Evolutionary conservation across 2,888 invertebrate species (phyloP), one percentile per base, ranked within the genome.

Genomic region (Cylindroiulus punctatus): DNA sequence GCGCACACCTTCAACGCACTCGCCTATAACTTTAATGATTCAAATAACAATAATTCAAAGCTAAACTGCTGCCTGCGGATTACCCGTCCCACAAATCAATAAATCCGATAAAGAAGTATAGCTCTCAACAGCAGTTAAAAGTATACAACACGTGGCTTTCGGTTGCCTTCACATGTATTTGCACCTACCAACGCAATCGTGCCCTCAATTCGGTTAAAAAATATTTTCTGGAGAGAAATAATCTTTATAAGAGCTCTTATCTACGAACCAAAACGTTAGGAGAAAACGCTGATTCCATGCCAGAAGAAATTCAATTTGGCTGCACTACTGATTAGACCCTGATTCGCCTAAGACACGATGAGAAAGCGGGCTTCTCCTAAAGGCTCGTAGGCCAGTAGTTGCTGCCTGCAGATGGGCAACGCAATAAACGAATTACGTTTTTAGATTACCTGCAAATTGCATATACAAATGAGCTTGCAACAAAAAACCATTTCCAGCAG

Each of bases 41-140:
- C 57, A 65, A 65, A 65, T 65, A 65, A 65, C 57, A 65, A 65
- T 65, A 65, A 65, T 65, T 65, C 57, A 65, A 22, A 65, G 57
- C 57, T 65, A 65, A 65, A 65, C 57, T 65, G 57, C 57, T 12
- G 57, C 22, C 57, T 65, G 26, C 26, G 57, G 57, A 65, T 65
- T 65, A 65, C 57, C 19, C 22, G 19, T 7, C 22, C 57, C 57
- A 8, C 57, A 22, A 65, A 65, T 65, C 57, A 65, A 65, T 65
- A 65, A 65, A 65, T 65, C 57, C 57, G 26, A 65, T 65, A 65
- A 65, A 19, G 57, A 65, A 65, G 57, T 65, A 65, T 22, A 65
- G 5, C 22, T 65, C 57, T 65, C 57, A 65, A 65, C 57, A 65
- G 26, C 57, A 22, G 57, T 65, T 65, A n/a, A 65, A 65, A 22